A percentile compares a stretch with the other conserved stretches of the same genome.
Evolutionary conservation across 2,888 invertebrate species (phyloP).

Genomic region (Pristionchus arcanus): DNA sequence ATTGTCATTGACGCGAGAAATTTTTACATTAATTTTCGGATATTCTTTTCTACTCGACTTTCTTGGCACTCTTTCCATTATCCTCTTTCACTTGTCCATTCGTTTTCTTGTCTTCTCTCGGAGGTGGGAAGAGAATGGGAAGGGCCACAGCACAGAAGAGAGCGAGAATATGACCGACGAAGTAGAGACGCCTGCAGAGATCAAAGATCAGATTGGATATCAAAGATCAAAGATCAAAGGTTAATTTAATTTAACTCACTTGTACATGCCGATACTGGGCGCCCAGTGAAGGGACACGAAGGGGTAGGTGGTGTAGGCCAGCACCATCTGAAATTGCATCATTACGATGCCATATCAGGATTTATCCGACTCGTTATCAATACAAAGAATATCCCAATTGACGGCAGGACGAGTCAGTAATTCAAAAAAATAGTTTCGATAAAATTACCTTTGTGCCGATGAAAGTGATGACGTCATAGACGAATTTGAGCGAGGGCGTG

Average conservation of each 20-base stretch:
- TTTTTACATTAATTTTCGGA: too few species aligned
- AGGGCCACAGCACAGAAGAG: conserved; percentile 28
- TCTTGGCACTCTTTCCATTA: background rate
- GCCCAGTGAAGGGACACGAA: conserved; percentile 92
- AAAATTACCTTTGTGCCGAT: conserved; percentile 85
- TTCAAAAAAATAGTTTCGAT: background rate
- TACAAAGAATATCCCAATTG: too few species aligned
- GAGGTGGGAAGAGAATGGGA: background rate
- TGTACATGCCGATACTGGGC: conserved; percentile 87
- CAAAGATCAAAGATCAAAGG: too few species aligned
- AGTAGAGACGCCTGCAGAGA: conserved; percentile 32
- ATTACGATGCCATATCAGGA: background rate
- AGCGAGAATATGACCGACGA: conserved; percentile 38
- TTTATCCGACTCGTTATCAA: too few species aligned
- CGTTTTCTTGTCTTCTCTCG: conserved; percentile 32
- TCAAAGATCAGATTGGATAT: background rate
- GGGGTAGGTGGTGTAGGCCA: conserved; percentile 93
- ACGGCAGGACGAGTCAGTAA: too few species aligned
- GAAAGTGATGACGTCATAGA: conserved; percentile 91
- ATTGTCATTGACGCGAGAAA: too few species aligned
- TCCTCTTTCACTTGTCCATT: background rate
- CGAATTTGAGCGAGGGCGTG: conserved; percentile 83
- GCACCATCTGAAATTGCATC: conserved; percentile 82
- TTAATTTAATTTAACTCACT: conserved; percentile 83
- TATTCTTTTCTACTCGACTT: background rate